Conservation (phyloP, 2,888 invertebrate species). For the Mystacides longicornis region DNA sequence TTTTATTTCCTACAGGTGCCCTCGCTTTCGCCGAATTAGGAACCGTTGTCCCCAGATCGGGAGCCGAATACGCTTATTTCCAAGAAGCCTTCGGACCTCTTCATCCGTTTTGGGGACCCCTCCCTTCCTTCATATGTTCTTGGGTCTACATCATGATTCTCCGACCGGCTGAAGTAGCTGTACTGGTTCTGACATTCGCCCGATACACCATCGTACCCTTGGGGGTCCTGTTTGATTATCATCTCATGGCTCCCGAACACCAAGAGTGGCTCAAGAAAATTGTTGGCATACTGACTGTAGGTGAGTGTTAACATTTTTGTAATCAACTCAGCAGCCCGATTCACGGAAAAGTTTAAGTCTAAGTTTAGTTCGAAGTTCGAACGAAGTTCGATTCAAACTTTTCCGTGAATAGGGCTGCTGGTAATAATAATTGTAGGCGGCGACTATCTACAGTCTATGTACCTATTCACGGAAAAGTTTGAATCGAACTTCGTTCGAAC, state of each 20-base stretch:
- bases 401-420: too few relatives aligned
- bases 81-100: constrained; percentile 62
- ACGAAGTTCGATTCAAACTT: too few relatives aligned
- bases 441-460: too few relatives aligned
- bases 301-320: constrained; percentile 42
- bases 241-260: constrained; percentile 36
- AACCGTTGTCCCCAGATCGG: constrained; percentile 69
- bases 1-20: constrained; percentile 51
- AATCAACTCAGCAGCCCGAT: too few relatives aligned
- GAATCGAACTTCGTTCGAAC: too few relatives aligned
- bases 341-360: too few relatives aligned
- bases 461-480: too few relatives aligned
- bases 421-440: too few relatives aligned
- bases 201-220: constrained; percentile 67
- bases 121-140: constrained; percentile 68
- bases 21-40: constrained; percentile 75
- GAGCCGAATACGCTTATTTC: constrained; percentile 76
- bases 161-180: constrained; percentile 71
- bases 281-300: constrained; percentile 55
- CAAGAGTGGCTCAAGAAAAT: constrained; percentile 51
- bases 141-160: constrained; percentile 71
- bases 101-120: constrained; percentile 62
- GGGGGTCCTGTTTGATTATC: constrained; percentile 34
- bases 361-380: too few relatives aligned
- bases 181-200: constrained; percentile 68